Evolutionary conservation across 2,113 vertebrate genomes (phyloP), one percentile per base, ranked within the genome.

Genomic region (Gulo gulo): DNA sequence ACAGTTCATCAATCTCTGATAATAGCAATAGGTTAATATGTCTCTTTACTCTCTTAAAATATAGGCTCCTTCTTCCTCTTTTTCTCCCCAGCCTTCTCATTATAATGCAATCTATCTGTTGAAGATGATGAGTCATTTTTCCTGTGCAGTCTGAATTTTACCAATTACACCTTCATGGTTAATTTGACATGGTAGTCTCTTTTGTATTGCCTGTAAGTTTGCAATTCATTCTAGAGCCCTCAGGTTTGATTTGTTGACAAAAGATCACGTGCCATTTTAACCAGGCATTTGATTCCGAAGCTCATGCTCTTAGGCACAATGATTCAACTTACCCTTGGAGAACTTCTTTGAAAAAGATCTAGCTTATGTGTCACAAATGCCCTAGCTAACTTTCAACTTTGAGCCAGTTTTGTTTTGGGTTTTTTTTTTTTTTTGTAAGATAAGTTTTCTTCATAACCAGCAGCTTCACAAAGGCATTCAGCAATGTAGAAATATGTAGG

Each of bases 91-190:
- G 18, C 15, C 15, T 78, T 81, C 15, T 93, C 52, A 87, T 31
- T 52, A 59, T 34, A 84, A 89, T 61, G 13, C 5, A 79, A 34
- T 73, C 26, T 91, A 39, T 94, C 80, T 89, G 26, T 34, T 78
- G 67, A 95, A 93, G 69, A 91, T 88, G 82, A 86, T 89, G 39
- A 89, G 74, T 42, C 84, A 16, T 31, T 85, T 52, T 80, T 88
- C 84, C 26, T 91, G 8, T n/a, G 57, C 2, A 85, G 34, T 39
- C 15, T 63, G 20, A 15, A 81, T 87, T 78, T 87, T 73, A 45
- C 34, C 47, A 61, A 57, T 10, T 74, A 31, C 5, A 91, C 57
- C 26, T 24, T 91, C 14, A 13, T 14, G 23, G n/a, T 57, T 91
- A 91, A 83, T 80, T 80, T 88, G 83, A 61, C 7, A 55, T 5